Conservation (phyloP, 1,140 invertebrate species). For the Halictus rubicundus region DNA sequence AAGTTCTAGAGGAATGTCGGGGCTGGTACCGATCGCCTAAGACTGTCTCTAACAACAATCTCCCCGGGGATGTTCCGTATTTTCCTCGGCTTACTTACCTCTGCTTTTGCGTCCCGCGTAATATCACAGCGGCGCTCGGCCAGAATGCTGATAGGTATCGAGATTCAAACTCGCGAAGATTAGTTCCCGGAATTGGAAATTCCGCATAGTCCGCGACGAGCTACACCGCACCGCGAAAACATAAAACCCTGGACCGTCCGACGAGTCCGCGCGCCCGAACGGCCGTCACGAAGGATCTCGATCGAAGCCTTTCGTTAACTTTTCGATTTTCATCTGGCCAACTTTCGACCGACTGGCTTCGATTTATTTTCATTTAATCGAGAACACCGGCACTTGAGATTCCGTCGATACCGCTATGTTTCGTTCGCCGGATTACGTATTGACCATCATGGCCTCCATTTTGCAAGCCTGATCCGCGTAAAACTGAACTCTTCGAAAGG, state of each 20-base stretch:
- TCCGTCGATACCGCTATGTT: not conserved
- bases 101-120: not conserved
- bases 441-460: not conserved
- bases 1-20: conserved; percentile 1
- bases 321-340: not conserved
- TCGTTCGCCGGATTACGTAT: not conserved
- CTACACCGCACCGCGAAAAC: not conserved
- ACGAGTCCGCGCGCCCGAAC: not conserved
- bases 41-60: conserved; percentile 18
- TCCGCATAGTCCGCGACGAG: conserved; percentile 10
- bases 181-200: conserved; percentile 47
- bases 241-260: conserved; percentile 3
- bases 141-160: conserved; percentile 42
- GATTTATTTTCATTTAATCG: conserved; percentile 27
- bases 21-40: not conserved
- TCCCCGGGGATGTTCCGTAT: conserved; percentile 5
- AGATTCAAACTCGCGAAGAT: conserved; percentile 46
- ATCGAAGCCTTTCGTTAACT: conserved; percentile 17
- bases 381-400: not conserved
- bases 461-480: not conserved
- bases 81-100: conserved; percentile 26
- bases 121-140: conserved; percentile 25
- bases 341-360: not conserved
- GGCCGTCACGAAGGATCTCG: conserved; percentile 19
- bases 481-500: not conserved